Evolutionary conservation across 2,113 vertebrate species (phyloP), one percentile per base, ranked within the genome.

Genomic region (Urocolius indicus): DNA sequence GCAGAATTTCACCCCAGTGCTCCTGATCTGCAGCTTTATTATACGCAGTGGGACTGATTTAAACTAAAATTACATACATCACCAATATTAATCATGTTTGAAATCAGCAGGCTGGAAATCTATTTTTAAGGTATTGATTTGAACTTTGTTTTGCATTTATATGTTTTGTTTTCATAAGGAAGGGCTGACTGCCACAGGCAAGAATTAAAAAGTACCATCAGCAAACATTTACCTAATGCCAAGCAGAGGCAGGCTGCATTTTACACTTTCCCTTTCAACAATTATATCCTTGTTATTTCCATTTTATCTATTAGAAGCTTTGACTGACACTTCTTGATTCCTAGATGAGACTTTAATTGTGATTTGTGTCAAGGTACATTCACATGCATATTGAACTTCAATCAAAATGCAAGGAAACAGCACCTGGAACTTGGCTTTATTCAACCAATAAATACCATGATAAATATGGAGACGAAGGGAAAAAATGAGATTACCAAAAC

Each of bases 331-430:
- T 57, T 87, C 80, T 87, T 43, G 26, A 89, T 92, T 94, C 66
- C 78, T 79, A 68, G 54, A 94, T 94, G 89, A 95, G 91, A 69
- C n/a, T 95, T 90, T 77, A 95, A 93, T 84, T 95, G 87, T 84
- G 69, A 93, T 89, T 94, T 84, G 58, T 95, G 95, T 94, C 89
- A 89, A 91, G 84, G 89, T 89, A 84, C 81, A 94, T 95, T 96
- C 91, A 89, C 66, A 95, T 87, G 93, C 81, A 91, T 91, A 95
- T 78, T 91, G 87, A 95, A 84, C 69, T 87, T 89, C 73, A 92
- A 93, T 89, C 71, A 95, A 95, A 95, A 91, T 73, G 87, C 91
- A 96, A 87, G 67, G 69, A 89, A 95, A 89, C 58, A 49, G 77
- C 96, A 95, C 87, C 87, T 85, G 93, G 89, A 94, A 94, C 41